These are phyloP conservation scores for Oryctes rhinoceros DNA, from an alignment of 1,140 invertebrate species.

Conservation along the genomic window DNA sequence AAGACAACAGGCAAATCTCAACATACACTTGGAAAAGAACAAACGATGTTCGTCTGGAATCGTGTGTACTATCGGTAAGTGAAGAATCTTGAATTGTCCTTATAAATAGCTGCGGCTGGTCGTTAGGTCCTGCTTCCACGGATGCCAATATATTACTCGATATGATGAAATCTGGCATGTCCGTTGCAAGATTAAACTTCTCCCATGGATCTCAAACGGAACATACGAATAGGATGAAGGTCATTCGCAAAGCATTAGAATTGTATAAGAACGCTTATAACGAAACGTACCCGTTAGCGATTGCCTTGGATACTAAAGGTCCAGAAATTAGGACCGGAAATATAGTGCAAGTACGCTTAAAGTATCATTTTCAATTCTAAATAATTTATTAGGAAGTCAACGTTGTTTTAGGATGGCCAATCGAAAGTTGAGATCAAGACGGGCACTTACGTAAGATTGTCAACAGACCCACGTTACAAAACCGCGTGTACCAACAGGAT, in stretches of 20 bases:
- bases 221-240: constrained; percentile 89
- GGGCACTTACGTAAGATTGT: constrained; percentile 83
- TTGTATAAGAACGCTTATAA: constrained; percentile 80
- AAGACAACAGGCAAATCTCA: background rate
- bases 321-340: constrained; percentile 97
- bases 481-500: constrained; percentile 80
- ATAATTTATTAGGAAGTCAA: too few species aligned
- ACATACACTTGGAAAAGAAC: background rate
- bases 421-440: constrained; percentile 70
- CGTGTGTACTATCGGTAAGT: background rate
- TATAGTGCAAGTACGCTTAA: constrained; percentile 74
- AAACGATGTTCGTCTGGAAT: background rate
- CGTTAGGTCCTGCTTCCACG: constrained; percentile 84
- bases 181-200: constrained; percentile 97
- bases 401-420: background rate
- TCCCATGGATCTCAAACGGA: constrained; percentile 98
- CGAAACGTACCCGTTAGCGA: constrained; percentile 86
- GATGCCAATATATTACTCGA: constrained; percentile 86
- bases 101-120: too few species aligned
- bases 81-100: background rate
- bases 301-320: constrained; percentile 97
- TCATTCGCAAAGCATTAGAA: constrained; percentile 85
- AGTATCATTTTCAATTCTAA: too few species aligned
- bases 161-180: constrained; percentile 99
- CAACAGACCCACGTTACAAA: constrained; percentile 79